Evolutionary conservation across 1,140 invertebrate species (phyloP).

Genomic region (Battus philenor): DNA sequence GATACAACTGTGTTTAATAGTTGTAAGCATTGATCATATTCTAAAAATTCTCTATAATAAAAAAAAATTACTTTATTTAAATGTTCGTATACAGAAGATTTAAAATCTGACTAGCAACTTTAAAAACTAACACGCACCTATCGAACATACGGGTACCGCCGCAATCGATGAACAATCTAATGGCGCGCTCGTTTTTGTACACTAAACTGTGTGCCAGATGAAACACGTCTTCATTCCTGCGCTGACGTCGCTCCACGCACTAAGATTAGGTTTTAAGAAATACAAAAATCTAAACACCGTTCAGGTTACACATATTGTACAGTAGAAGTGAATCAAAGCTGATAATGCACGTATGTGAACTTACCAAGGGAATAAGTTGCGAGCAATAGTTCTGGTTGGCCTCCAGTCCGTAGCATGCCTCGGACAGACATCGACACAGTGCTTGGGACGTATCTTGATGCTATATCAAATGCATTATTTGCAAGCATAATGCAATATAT

Average conservation of each 20-base stretch:
- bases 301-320: too few relatives aligned
- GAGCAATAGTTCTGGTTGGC: conserved; percentile 51
- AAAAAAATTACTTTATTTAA: too few relatives aligned
- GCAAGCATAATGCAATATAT: too few relatives aligned
- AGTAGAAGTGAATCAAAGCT: too few relatives aligned
- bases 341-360: too few relatives aligned
- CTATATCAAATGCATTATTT: too few relatives aligned
- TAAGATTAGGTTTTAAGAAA: conserved; percentile 4
- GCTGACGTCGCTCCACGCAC: conserved; percentile 40
- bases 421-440: conserved; percentile 45
- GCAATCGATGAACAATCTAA: conserved; percentile 36
- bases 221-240: conserved; percentile 28
- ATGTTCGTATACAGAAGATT: too few relatives aligned
- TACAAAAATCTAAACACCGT: too few relatives aligned
- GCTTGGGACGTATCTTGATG: conserved; percentile 47
- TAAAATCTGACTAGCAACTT: too few relatives aligned
- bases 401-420: conserved; percentile 30
- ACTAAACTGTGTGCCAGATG: conserved; percentile 40
- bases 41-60: conserved; percentile 24
- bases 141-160: conserved; percentile 42
- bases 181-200: conserved; percentile 34
- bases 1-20: conserved; percentile 22
- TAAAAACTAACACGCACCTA: conserved; percentile 26
- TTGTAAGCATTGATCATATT: conserved; percentile 23
- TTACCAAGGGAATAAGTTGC: conserved; percentile 49